Base-by-base conservation (phyloP, 2,113 vertebrate species). In the Coryphaenoides rupestris region DNA sequence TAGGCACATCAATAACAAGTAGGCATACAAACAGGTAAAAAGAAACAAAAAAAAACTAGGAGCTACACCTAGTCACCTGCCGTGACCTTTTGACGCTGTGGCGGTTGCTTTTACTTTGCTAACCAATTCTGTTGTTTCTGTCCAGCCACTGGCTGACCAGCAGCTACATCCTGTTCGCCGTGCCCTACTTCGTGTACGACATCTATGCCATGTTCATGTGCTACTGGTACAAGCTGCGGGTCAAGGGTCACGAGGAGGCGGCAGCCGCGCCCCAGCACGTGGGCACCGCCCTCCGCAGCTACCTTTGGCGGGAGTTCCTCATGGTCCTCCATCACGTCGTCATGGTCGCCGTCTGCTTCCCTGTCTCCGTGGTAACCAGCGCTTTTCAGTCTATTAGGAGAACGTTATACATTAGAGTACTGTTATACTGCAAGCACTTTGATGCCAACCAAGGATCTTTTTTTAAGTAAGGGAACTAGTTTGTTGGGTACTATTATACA, bases 191-290 rank as follows among this genome's bases (percentile, higher is more conserved):
- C 60, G 88, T 93, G 55, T 96, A 96, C 0, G 95, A 96, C 71
- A 91, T 95, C 88, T 95, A 95, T 1, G 95, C 95, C 69, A 96
- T 96, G 95, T 96, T 94, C 84, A 91, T 96, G 84, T 96, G 95
- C 75, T 92, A 96, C 77, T 92, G 93, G 93, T 91, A 96, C 90
- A 95, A 93, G 79, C 82, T 92, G 2, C 89, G 86, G 75, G 91
- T 95, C 84, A 95, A 95, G 84, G 94, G 93, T 3, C 94, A 95
- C 0, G 92, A 92, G 77, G 87, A 86, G 60, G 87, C 85, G 23
- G 69, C 79, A 0, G 79, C 74, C 0, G 79, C 82, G 21, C 83
- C 82, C 77, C 56, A 62, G 58, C 65, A 75, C 21, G 82, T 88
- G 76, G 84, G 84, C 68, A 66, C 82, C 0, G 91, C 90, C 0